Evolutionary conservation across 2,113 vertebrate genomes (phyloP).

Genomic region (Piprites chloris): DNA sequence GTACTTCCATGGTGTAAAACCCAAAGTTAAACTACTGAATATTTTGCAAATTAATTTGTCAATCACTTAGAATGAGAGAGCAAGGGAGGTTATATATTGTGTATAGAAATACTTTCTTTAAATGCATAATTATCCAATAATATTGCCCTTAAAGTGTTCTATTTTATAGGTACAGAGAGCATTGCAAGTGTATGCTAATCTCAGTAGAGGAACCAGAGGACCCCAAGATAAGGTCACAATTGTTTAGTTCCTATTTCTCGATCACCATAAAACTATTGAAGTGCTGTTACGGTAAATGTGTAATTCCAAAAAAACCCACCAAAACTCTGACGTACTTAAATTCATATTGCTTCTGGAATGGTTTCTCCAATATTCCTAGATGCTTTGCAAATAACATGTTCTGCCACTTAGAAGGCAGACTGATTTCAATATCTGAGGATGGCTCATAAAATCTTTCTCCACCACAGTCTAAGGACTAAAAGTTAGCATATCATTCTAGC

Average conservation of each 20-base stretch:
- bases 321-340: background rate
- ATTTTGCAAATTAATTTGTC: background rate
- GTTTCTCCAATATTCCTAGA: background rate
- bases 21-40: background rate
- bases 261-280: background rate
- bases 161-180: background rate
- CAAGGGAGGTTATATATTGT: background rate
- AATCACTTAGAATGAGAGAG: background rate
- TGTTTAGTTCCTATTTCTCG: background rate
- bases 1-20: background rate
- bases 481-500: background rate
- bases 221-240: background rate
- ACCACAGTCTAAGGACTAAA: background rate
- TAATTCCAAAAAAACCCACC: background rate
- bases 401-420: background rate
- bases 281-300: background rate
- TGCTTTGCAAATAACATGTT: background rate
- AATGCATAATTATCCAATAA: background rate
- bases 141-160: background rate
- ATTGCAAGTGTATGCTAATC: background rate
- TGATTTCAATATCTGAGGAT: background rate
- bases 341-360: background rate
- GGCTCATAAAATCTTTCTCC: background rate
- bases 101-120: background rate
- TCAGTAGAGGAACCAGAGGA: background rate